Evolutionary conservation across 2,113 vertebrate species (phyloP).

Genomic region (Pangasianodon gigas): DNA sequence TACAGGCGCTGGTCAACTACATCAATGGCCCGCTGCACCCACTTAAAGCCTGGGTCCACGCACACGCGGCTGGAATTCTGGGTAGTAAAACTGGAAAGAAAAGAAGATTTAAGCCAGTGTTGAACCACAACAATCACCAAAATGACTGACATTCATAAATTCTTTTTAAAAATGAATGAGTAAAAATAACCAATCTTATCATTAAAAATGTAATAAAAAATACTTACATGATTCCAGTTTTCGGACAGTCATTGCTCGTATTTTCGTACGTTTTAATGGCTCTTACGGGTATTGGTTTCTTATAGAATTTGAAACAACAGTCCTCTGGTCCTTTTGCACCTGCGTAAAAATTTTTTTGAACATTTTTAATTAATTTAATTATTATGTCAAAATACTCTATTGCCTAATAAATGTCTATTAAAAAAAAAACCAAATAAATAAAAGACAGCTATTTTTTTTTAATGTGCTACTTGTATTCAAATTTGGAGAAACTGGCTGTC

Average conservation of each 20-base stretch:
- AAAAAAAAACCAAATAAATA: neutral
- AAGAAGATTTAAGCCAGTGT: neutral
- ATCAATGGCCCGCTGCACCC: constrained; percentile 6
- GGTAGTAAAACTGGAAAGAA: constrained; percentile 10
- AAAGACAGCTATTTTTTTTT: neutral
- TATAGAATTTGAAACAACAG: constrained; percentile 3
- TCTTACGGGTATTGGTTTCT: neutral
- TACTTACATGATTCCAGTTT: neutral
- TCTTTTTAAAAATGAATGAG: neutral
- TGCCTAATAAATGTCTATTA: neutral
- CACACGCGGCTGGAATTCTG: constrained; percentile 22
- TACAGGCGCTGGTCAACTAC: neutral
- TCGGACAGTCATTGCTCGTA: constrained; percentile 16
- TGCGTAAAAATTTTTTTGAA: neutral
- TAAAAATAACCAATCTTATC: neutral
- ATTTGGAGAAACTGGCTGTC: neutral
- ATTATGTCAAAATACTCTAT: neutral
- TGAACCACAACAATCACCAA: neutral
- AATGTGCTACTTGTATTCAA: neutral
- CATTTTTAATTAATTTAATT: neutral
- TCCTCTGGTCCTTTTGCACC: constrained; percentile 22
- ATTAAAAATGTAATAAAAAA: neutral
- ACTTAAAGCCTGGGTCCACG: constrained; percentile 12
- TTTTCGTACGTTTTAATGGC: neutral
- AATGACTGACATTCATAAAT: neutral